These are phyloP conservation scores for Cirrhinus mrigala DNA, from an alignment of 2,797 vertebrate species.

Conservation along the genomic window DNA sequence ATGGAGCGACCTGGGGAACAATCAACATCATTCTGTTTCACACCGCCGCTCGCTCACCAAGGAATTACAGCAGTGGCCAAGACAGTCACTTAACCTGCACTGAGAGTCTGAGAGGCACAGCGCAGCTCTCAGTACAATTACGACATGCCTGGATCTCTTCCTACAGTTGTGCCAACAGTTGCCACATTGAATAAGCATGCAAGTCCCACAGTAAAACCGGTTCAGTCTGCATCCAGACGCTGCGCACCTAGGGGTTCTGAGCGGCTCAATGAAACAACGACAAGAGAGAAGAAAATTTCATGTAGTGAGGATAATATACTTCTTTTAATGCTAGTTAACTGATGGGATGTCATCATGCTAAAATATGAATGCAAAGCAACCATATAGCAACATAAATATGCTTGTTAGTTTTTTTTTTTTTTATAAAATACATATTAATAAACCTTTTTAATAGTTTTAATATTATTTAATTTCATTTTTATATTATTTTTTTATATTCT, in stretches of 20 bases:
- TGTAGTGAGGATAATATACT: not conserved
- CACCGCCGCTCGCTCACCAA: constrained; percentile 60
- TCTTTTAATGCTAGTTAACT: not conserved
- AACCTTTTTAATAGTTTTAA: too few species aligned
- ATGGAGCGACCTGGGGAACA: constrained; percentile 59
- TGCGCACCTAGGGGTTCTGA: not conserved
- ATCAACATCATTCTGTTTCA: constrained; percentile 69
- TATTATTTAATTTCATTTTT: too few species aligned
- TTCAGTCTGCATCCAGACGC: not conserved
- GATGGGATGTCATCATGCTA: not conserved
- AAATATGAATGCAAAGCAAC: not conserved
- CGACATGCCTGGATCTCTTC: constrained; percentile 62
- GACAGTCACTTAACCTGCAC: constrained; percentile 70
- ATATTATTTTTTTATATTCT: too few species aligned
- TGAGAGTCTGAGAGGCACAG: constrained; percentile 66
- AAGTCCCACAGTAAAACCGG: constrained; percentile 8
- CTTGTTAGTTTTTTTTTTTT: not conserved
- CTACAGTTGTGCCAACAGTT: constrained; percentile 54
- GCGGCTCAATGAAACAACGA: not conserved
- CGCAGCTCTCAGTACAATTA: constrained; percentile 69
- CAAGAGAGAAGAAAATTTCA: not conserved
- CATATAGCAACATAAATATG: not conserved
- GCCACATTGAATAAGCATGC: constrained; percentile 3
- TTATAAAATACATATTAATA: too few species aligned
- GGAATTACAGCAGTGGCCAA: constrained; percentile 66